phyloP scores from a whole-genome alignment of 2,113 vertebrate genomes.

The Turnix velox region DNA sequence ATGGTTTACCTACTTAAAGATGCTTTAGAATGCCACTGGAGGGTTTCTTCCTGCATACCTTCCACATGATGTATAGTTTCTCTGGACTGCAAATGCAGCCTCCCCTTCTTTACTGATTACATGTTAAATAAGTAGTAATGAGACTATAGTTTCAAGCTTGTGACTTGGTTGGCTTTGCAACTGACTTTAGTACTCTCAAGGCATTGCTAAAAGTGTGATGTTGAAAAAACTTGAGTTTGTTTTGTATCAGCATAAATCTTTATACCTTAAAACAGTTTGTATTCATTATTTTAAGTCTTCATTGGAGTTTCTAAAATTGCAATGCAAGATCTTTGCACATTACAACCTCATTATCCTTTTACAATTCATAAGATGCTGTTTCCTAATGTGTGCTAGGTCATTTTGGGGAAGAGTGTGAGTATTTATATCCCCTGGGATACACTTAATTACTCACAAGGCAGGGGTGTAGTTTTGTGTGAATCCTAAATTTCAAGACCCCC shows the following conservation, averaged over 20 bases:
- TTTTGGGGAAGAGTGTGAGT: neutral
- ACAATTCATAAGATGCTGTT: neutral
- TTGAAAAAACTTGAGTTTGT: neutral
- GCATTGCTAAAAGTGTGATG: neutral
- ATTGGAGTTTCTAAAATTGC: neutral
- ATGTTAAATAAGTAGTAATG: neutral
- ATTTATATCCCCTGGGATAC: neutral
- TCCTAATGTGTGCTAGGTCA: neutral
- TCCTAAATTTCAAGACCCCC: neutral
- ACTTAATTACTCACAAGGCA: neutral
- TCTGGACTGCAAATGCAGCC: neutral
- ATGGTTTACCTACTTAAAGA: neutral
- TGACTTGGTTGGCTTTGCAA: neutral
- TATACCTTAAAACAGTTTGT: neutral
- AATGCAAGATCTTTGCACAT: neutral
- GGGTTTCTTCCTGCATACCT: neutral
- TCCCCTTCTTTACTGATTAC: neutral
- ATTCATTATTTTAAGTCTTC: neutral
- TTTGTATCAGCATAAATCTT: neutral
- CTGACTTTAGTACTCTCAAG: neutral
- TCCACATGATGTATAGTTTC: neutral
- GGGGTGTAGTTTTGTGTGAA: neutral
- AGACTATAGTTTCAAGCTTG: neutral
- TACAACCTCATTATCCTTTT: neutral
- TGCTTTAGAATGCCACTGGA: neutral